Percentiles rank a stretch among this genome's conserved stretches.
phyloP scores from a whole-genome alignment of 2,797 vertebrate genomes.

The Pantherophis alleghaniensis region DNA sequence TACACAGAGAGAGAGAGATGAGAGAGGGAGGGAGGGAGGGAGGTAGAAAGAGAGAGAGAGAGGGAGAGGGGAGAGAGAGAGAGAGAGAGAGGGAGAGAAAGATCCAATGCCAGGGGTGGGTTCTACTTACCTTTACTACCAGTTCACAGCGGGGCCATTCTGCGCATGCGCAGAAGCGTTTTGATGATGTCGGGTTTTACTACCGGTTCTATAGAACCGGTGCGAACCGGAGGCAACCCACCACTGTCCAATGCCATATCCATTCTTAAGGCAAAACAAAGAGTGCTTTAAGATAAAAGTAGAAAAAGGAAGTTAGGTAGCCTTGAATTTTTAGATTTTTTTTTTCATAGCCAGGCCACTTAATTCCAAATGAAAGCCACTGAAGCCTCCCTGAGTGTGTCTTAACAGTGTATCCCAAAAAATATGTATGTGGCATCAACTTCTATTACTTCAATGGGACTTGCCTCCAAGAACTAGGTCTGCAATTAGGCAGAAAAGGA shows the following conservation, averaged over 20 bases:
- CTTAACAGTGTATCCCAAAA: not conserved
- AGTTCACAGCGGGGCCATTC: no score
- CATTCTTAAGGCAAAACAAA: not conserved
- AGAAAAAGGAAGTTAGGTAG: not conserved
- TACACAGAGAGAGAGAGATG: not conserved
- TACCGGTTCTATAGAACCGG: no score
- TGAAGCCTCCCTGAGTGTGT: not conserved
- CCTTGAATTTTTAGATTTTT: not conserved
- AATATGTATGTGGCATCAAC: constrained; percentile 6
- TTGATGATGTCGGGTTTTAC: no score
- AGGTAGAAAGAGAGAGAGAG: not conserved
- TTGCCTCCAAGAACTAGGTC: not conserved
- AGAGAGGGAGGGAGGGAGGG: not conserved
- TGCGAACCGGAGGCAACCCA: no score
- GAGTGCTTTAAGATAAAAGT: not conserved
- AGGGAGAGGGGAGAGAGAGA: not conserved
- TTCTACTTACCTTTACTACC: no score
- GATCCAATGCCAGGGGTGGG: not conserved
- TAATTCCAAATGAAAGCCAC: constrained; percentile 14
- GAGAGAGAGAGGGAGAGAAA: not conserved
- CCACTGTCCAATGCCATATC: not conserved
- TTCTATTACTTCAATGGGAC: constrained; percentile 18
- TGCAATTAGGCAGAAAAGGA: constrained; percentile 19
- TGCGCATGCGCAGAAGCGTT: no score
- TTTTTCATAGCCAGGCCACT: not conserved